Percentiles rank a stretch among this genome's conserved stretches.
phyloP scores from a whole-genome alignment of 2,888 invertebrate genomes.

The Orchesellides sinensis region DNA sequence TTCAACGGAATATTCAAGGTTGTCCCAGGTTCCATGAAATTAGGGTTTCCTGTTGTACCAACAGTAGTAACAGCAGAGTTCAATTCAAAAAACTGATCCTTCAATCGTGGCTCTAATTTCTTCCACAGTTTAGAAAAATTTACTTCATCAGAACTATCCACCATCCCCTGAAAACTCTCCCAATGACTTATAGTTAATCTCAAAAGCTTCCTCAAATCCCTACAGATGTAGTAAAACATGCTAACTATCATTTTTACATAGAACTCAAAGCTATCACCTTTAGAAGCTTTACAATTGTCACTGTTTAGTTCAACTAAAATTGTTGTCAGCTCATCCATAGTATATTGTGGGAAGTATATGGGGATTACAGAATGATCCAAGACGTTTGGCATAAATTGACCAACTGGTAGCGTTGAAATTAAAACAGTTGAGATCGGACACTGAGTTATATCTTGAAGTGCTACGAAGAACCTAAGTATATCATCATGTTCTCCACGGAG shows the following conservation, averaged over 20 bases:
- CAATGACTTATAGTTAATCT: slow-evolving; percentile 83
- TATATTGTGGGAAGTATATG: slow-evolving; percentile 70
- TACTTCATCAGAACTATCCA: not conserved
- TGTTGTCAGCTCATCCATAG: slow-evolving; percentile 55
- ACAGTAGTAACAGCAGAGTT: slow-evolving; percentile 46
- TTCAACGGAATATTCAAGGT: slow-evolving; percentile 85
- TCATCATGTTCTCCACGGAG: slow-evolving; percentile 61
- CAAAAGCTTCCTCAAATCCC: slow-evolving; percentile 89
- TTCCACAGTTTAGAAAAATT: slow-evolving; percentile 66
- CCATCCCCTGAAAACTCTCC: slow-evolving; percentile 35
- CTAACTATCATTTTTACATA: slow-evolving; percentile 90
- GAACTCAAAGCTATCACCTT: slow-evolving; percentile 83
- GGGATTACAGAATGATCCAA: slow-evolving; percentile 51
- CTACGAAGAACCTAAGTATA: slow-evolving; percentile 57
- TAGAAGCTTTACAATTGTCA: slow-evolving; percentile 74
- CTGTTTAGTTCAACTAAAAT: slow-evolving; percentile 71
- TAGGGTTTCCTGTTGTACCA: not conserved
- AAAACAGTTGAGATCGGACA: slow-evolving; percentile 60
- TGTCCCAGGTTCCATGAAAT: not conserved
- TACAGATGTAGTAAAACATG: slow-evolving; percentile 89
- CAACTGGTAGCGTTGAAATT: slow-evolving; percentile 47
- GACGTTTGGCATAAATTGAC: slow-evolving; percentile 49
- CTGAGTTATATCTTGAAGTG: slow-evolving; percentile 58
- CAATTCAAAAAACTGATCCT: slow-evolving; percentile 65
- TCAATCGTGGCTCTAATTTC: slow-evolving; percentile 63